Base-by-base conservation (phyloP, 2,113 vertebrate species). In the Serinus canaria region DNA sequence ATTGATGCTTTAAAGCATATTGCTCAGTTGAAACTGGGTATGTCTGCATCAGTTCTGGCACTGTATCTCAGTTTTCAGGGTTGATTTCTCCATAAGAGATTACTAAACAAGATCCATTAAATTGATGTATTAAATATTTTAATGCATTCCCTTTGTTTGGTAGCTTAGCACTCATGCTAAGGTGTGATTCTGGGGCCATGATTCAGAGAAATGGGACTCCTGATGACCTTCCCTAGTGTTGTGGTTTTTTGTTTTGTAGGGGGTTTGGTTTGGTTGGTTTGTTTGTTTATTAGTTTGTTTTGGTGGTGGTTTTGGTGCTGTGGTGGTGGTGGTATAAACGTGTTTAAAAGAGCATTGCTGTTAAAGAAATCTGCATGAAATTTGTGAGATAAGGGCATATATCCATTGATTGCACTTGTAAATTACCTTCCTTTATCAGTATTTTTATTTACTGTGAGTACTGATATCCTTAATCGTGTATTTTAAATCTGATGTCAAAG, bases 401-500 rank as follows among this genome's bases (percentile, higher is more conserved):
- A 72, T 27, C 33, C 8, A 2, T 60, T 52, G 31, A 62, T 35
- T 75, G 6, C 30, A 18, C 24, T 59, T 27, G 14, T 43, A 18
- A 72, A 82, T 60, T 91, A 11, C 13, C 31, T 76, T 94, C 20
- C 25, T 63, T 63, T 75, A 14, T 10, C 5, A 47, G 10, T 63
- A 22, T 87, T 78, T 63, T 14, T 67, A 33, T 81, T 62, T 96
- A n/a, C 21, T 63, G 14, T 69, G 33, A 83, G 20, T 77, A 67
- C 10, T 89, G 39, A 62, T 87, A 68, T 14, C 24, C 10, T 67
- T 80, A 92, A 37, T 24, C 37, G 5, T 52, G 6, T 46, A 4
- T 86, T 95, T 93, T 47, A 90, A 86, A 68, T 70, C 7, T 39
- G 33, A 55, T 59, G 9, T 75, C 56, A 75, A 64, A 67, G 44